Percentiles rank a stretch among this genome's conserved stretches.
phyloP scores from a whole-genome alignment of 2,888 invertebrate species.

The Taphrorychus bicolor region DNA sequence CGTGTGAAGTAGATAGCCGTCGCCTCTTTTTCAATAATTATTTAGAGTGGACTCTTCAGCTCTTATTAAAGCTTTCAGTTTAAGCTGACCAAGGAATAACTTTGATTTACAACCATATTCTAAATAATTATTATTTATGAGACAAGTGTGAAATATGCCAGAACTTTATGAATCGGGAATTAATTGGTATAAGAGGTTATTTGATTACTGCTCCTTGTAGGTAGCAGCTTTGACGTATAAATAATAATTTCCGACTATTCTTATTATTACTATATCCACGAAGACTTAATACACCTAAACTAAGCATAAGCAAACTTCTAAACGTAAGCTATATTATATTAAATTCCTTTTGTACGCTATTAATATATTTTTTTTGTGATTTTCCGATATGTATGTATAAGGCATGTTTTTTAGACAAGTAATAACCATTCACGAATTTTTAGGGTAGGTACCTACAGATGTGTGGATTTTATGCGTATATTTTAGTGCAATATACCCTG shows the following conservation, averaged over 20 bases:
- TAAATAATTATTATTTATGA: no score
- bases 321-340: slow-evolving; percentile 8
- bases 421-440: slow-evolving; percentile 28
- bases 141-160: not conserved
- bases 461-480: slow-evolving; percentile 6
- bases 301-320: not conserved
- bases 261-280: slow-evolving; percentile 7
- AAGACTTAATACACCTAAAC: slow-evolving; percentile 21
- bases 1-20: no score
- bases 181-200: not conserved
- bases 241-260: not conserved
- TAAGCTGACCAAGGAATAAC: no score
- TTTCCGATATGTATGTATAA: not conserved
- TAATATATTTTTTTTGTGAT: slow-evolving; percentile 13
- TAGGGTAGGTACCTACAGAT: not conserved
- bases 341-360: not conserved
- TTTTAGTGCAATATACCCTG: slow-evolving; percentile 26
- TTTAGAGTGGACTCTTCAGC: no score
- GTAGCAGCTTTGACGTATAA: not conserved
- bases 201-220: not conserved
- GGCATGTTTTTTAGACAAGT: slow-evolving; percentile 16
- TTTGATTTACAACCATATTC: no score
- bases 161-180: not conserved
- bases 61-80: no score
- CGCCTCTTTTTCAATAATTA: no score